Evolutionary conservation across 2,888 invertebrate genomes (phyloP), one percentile per base, ranked within the genome.

Genomic region (Cataglyphis altisquamis): DNA sequence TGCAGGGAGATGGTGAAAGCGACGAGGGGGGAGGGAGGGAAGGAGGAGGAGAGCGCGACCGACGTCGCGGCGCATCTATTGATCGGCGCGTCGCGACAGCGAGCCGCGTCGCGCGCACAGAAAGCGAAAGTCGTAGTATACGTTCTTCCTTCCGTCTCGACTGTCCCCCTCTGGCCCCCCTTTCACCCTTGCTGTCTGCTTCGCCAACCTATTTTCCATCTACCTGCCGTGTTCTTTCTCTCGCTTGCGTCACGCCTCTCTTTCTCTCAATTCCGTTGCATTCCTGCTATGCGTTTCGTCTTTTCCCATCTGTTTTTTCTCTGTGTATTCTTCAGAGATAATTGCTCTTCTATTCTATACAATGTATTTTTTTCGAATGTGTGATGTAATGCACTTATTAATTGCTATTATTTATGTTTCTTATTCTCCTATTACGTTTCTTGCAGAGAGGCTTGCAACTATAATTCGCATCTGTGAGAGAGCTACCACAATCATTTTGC

Each of bases 81-180:
- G 94, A 94, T 94, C 94, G 93, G 90, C 91, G 90, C 91, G 86
- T 83, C 89, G 87, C 91, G 88, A 70, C 78, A 45, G 87, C 91
- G 90, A 87, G 83, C 88, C 92, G 92, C 91, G 92, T 92, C 90
- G 92, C 90, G 91, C 91, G 90, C 91, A 92, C 90, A 88, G 93
- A 94, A 94, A 94, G 94, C 94, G 94, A 94, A 94, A 94, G 94
- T 94, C 93, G 60, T 32, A 91, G 88, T 90, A 10, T 12, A 88
- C 90, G 91, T 92, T 92, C 90, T 91, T 89, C 86, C 85, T 52
- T 52, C 60, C 88, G 90, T 92, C 91, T 91, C 90, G 91, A 85
- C 91, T 85, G 81, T 57, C 77, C 67, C 77, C 84, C 74, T 87
- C 87, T 15, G 9, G 1, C 63, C 29, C 39, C 36, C 41, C 12